Conservation (phyloP, 2,888 invertebrate species). For the Emmelina monodactyla region DNA sequence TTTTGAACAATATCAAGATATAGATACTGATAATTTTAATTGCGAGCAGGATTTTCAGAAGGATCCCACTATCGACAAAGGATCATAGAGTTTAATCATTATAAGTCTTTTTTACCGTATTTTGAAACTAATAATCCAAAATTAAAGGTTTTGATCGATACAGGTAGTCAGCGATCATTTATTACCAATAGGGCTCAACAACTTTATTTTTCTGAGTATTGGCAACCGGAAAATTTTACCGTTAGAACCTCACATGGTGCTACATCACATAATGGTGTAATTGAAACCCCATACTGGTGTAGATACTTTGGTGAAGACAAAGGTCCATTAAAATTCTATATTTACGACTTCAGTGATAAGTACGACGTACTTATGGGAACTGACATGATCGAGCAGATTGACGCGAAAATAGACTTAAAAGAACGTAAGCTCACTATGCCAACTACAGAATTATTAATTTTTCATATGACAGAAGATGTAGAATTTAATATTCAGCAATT, state of each 20-base stretch:
- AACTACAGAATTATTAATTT: slow-evolving; percentile 4
- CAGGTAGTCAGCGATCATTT: slow-evolving; percentile 14
- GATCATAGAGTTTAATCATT: too few relatives aligned
- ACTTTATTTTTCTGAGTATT: slow-evolving; percentile 8
- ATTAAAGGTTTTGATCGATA: slow-evolving; percentile 13
- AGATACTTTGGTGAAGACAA: background rate
- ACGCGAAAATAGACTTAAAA: slow-evolving; percentile 4
- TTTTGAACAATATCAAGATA: too few relatives aligned
- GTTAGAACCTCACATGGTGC: slow-evolving; percentile 12
- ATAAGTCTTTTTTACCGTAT: slow-evolving; percentile 8
- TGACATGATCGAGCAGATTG: slow-evolving; percentile 8
- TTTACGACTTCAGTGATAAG: slow-evolving; percentile 7
- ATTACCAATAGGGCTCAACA: slow-evolving; percentile 7
- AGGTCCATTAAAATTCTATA: slow-evolving; percentile 5
- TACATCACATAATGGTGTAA: slow-evolving; percentile 6
- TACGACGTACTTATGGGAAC: slow-evolving; percentile 11
- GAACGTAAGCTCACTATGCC: slow-evolving; percentile 2
- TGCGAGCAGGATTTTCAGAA: too few relatives aligned
- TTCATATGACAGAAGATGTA: slow-evolving; percentile 8
- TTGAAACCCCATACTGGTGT: background rate
- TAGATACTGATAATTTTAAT: too few relatives aligned
- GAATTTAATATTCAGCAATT: slow-evolving; percentile 6
- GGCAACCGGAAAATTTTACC: slow-evolving; percentile 9
- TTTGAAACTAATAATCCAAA: slow-evolving; percentile 10
- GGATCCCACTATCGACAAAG: too few relatives aligned